Base-by-base conservation (phyloP, 1,140 invertebrate genomes). In the Eueides isabella region DNA sequence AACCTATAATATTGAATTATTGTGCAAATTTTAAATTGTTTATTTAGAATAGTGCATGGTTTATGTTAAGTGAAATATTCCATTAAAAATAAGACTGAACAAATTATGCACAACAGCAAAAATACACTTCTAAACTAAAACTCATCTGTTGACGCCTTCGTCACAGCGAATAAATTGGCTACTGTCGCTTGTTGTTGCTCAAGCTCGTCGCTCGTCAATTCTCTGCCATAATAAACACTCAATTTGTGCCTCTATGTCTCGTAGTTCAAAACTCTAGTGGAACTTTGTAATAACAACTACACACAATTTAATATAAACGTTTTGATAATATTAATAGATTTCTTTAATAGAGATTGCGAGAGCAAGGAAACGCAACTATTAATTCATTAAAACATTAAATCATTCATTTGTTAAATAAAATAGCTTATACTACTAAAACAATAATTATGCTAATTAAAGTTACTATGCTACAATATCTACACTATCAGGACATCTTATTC, bases 211-310 rank as follows among this genome's bases (percentile, higher is more conserved):
- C 77, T 77, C 79, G 75, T 77, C 80, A 79, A 78, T 73, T 80
- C 31, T 38, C 41, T 75, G 75, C 77, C 74, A 74, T 76, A 80
- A 80, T 80, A 80, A 82, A 80, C 77, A 80, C 70, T 75, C 78
- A 83, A 83, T 80, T 79, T 78, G 75, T 75, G 67, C 62, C 48
- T 11, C 66, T 77, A 70, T 67, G 71, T 33, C 44, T 38, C 30
- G 48, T 33, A 6, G 29, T 19, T 62, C 38, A 72, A 7, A 31
- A 33, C 44, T 69, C 31, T 69, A 11, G 19, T 55, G 26, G 23
- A 23, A 48, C 19, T 2, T 55, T 26, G 19, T 23, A 14, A 55
- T 55, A 55, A 2, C n/a, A n/a, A n/a, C n/a, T n/a, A n/a, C n/a
- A n/a, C 9, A 26, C 48, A 26, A 26, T 55, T 19, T 48, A 2